Evolutionary conservation across 2,888 invertebrate species (phyloP).

Genomic region (Drosophila picticornis): DNA sequence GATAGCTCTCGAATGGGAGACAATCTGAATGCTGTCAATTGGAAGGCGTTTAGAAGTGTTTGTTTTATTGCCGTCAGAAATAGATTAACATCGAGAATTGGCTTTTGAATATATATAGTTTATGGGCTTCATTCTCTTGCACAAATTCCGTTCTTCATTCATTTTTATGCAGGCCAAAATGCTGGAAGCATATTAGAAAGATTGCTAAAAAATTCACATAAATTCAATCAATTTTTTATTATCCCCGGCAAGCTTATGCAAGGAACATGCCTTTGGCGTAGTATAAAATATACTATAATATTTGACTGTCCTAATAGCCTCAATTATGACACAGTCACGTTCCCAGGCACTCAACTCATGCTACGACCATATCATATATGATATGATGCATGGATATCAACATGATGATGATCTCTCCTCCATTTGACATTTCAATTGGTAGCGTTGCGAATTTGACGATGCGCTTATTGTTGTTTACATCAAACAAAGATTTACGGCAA

Average conservation of each 20-base stretch:
- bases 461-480: conserved; percentile 79
- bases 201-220: not conserved
- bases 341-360: conserved; percentile 12
- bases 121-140: no score
- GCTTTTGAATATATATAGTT: no score
- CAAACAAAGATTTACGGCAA: conserved; percentile 85
- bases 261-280: not conserved
- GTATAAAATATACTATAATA: no score
- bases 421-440: conserved; percentile 74
- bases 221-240: not conserved
- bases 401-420: conserved; percentile 34
- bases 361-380: conserved; percentile 23
- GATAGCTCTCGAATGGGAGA: not conserved
- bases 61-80: not conserved
- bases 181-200: not conserved
- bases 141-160: not conserved
- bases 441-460: conserved; percentile 66
- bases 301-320: conserved; percentile 6
- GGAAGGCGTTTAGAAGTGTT: not conserved
- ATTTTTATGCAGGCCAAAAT: not conserved
- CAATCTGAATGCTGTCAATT: not conserved
- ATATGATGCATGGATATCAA: conserved; percentile 40
- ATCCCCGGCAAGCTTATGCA: no score
- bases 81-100: not conserved
- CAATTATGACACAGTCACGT: conserved; percentile 52